Conservation (phyloP, 2,113 vertebrate species). For the Amphiprion percula region DNA sequence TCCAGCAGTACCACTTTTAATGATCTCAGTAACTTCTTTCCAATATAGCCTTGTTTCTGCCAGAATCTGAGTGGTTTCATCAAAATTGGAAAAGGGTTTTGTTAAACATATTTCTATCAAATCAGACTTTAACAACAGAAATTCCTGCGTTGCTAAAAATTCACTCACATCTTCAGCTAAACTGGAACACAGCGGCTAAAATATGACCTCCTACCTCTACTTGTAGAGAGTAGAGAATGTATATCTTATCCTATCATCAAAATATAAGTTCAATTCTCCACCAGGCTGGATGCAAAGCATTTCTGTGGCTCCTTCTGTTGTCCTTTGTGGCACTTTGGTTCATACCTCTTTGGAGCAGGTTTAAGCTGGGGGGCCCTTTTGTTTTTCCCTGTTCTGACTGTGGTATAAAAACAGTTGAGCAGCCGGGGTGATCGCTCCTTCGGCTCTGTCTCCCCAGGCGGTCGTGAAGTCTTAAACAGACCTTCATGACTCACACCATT, state of each 20-base stretch:
- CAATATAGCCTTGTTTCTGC: neutral
- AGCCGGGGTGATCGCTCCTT: constrained; percentile 26
- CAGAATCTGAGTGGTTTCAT: constrained; percentile 3
- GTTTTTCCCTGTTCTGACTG: constrained; percentile 64
- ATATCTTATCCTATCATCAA: constrained; percentile 16
- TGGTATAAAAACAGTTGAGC: constrained; percentile 64
- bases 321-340: constrained; percentile 40
- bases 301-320: constrained; percentile 55
- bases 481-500: constrained; percentile 56
- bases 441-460: constrained; percentile 46
- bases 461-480: constrained; percentile 52
- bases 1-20: constrained; percentile 14
- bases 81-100: constrained; percentile 19
- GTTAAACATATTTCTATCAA: constrained; percentile 5
- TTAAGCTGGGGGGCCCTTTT: constrained; percentile 50
- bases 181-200: constrained; percentile 27
- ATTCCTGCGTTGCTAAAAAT: neutral
- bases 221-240: constrained; percentile 22
- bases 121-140: constrained; percentile 30
- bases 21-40: constrained; percentile 4
- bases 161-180: constrained; percentile 42
- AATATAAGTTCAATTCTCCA: constrained; percentile 5
- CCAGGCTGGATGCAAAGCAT: constrained; percentile 29
- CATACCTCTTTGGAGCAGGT: constrained; percentile 33
- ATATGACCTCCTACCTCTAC: constrained; percentile 7